phyloP scores from a whole-genome alignment of 2,888 invertebrate species.

The Lysandra bellargus region DNA sequence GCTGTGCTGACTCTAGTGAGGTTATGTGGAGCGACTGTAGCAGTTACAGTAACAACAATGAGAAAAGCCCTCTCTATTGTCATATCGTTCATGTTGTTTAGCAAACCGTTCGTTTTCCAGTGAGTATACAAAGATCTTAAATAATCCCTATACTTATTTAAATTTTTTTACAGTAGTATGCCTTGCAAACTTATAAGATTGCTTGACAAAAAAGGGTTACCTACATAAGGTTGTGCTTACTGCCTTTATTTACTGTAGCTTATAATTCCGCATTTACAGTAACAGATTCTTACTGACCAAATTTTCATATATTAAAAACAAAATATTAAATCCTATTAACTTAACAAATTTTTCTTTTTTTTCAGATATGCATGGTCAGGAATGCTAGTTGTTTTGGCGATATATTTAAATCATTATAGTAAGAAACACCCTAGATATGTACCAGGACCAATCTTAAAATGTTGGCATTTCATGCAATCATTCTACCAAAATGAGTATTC shows the following conservation, averaged over 20 bases:
- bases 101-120: conserved; percentile 96
- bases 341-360: conserved; percentile 19
- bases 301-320: no score
- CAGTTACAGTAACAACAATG: conserved; percentile 95
- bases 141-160: no score
- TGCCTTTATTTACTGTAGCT: no score
- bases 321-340: no score
- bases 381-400: conserved; percentile 91
- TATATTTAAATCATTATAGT: conserved; percentile 95
- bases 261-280: no score
- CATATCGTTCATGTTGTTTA: conserved; percentile 95
- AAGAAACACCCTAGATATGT: conserved; percentile 82
- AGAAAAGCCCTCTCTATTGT: conserved; percentile 95
- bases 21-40: conserved; percentile 93
- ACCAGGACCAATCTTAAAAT: conserved; percentile 49
- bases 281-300: no score
- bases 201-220: no score
- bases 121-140: conserved; percentile 73
- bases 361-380: conserved; percentile 95
- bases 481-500: conserved; percentile 66
- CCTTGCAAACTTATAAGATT: no score
- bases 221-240: no score
- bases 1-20: conserved; percentile 94
- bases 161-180: no score
- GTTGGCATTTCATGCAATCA: conserved; percentile 54